Evolutionary conservation across 1,140 invertebrate genomes (phyloP).

Genomic region (Hypsibius dujardini): DNA sequence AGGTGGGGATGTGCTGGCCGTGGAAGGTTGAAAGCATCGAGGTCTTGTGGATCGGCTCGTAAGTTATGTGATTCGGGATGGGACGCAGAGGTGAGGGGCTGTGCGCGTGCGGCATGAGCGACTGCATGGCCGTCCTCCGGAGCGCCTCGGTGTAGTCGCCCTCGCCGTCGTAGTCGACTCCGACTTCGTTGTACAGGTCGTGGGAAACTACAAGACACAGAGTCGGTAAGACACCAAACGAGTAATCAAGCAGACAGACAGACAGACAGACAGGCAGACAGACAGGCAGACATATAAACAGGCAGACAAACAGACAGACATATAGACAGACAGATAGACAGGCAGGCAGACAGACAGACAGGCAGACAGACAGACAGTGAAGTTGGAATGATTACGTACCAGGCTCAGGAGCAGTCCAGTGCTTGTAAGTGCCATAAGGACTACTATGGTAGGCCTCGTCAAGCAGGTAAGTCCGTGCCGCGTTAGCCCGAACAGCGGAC

Average conservation of each 20-base stretch:
- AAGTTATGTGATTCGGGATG: conserved; percentile 3
- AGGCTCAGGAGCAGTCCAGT: conserved; percentile 16
- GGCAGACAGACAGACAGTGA: neutral
- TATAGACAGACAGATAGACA: no score
- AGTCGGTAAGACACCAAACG: neutral
- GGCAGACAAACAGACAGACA: no score
- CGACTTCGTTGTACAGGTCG: conserved; percentile 7
- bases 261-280: neutral
- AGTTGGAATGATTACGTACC: neutral
- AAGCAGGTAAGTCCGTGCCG: conserved; percentile 1
- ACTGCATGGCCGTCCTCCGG: neutral
- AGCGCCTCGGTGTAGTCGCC: neutral
- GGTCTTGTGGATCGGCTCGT: conserved; percentile 14
- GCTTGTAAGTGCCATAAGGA: conserved; percentile 12
- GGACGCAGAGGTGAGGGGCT: conserved; percentile 8
- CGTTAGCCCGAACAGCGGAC: conserved; percentile 3
- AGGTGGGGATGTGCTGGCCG: conserved; percentile 1
- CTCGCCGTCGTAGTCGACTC: conserved; percentile 13
- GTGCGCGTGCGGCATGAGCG: neutral
- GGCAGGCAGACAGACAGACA: no score
- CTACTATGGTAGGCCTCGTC: conserved; percentile 15
- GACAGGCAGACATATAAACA: no score
- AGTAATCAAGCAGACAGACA: neutral
- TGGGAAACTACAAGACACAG: neutral
- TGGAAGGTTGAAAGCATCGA: conserved; percentile 6